Conservation (phyloP, 2,888 invertebrate species). For the Ornithoptera alexandrae region DNA sequence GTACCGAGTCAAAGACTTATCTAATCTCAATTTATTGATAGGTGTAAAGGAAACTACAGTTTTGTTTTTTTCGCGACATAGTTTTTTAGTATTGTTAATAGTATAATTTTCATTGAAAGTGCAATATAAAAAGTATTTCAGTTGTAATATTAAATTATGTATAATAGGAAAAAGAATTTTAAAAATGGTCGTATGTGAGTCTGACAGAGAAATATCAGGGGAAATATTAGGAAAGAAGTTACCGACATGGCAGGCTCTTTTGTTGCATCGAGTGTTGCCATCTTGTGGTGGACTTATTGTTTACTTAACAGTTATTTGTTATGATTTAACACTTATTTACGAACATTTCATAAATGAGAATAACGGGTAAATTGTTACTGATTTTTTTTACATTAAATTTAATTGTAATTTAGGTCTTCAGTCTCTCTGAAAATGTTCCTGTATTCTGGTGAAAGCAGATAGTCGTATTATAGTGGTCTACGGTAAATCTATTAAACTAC, state of each 20-base stretch:
- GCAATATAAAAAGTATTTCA: background rate
- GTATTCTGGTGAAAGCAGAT: background rate
- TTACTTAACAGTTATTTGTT: constrained; percentile 84
- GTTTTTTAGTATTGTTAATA: background rate
- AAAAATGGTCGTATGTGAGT: constrained; percentile 69
- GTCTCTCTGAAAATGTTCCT: background rate
- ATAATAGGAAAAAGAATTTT: background rate
- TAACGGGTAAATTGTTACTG: constrained; percentile 63
- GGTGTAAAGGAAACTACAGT: constrained; percentile 49
- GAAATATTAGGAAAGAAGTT: constrained; percentile 66
- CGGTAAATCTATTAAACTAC: too few species aligned
- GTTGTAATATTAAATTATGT: background rate
- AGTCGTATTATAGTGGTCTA: background rate
- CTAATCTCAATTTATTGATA: constrained; percentile 69
- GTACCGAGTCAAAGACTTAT: constrained; percentile 58
- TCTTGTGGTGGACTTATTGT: constrained; percentile 79
- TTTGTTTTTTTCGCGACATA: constrained; percentile 38
- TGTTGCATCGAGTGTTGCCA: constrained; percentile 66
- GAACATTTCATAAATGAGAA: constrained; percentile 82
- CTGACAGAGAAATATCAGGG: constrained; percentile 66
- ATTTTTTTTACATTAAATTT: constrained; percentile 13
- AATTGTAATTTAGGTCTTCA: background rate
- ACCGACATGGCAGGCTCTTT: constrained; percentile 67
- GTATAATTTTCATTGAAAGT: background rate
- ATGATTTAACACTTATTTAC: constrained; percentile 83